Evolutionary conservation across 2,113 vertebrate genomes (phyloP).

Genomic region (Egretta garzetta): DNA sequence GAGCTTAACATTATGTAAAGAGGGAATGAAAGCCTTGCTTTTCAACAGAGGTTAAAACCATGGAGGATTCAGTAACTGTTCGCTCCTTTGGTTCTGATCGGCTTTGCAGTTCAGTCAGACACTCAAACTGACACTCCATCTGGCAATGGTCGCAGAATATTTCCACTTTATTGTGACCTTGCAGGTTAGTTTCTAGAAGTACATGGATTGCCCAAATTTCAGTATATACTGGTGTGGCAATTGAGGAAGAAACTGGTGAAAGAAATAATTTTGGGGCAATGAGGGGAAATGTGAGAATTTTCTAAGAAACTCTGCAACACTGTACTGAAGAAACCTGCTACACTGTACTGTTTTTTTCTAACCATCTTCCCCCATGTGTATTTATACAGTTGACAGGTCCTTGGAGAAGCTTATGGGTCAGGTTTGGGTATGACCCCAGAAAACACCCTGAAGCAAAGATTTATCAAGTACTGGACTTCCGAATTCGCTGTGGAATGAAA

Average conservation of each 20-base stretch:
- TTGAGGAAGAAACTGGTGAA: neutral
- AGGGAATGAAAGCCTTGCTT: neutral
- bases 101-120: neutral
- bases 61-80: neutral
- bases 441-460: conserved; percentile 86
- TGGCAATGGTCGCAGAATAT: neutral
- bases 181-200: neutral
- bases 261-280: neutral
- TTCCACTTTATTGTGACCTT: neutral
- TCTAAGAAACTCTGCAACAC: neutral
- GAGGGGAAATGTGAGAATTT: neutral
- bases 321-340: neutral
- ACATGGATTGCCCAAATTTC: neutral
- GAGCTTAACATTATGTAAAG: neutral
- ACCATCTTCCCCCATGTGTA: neutral
- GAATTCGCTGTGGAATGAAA: conserved; percentile 94
- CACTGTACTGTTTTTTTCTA: neutral
- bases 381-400: conserved; percentile 91
- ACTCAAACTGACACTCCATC: neutral
- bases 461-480: conserved; percentile 95
- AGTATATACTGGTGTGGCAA: neutral
- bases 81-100: rapidly evolving
- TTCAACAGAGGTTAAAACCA: neutral
- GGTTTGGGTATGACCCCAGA: conserved; percentile 91
- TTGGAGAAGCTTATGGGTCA: conserved; percentile 97